Evolutionary conservation across 2,797 vertebrate species (phyloP), one percentile per base, ranked within the genome.

Genomic region (Hydrocynus forskahlii): DNA sequence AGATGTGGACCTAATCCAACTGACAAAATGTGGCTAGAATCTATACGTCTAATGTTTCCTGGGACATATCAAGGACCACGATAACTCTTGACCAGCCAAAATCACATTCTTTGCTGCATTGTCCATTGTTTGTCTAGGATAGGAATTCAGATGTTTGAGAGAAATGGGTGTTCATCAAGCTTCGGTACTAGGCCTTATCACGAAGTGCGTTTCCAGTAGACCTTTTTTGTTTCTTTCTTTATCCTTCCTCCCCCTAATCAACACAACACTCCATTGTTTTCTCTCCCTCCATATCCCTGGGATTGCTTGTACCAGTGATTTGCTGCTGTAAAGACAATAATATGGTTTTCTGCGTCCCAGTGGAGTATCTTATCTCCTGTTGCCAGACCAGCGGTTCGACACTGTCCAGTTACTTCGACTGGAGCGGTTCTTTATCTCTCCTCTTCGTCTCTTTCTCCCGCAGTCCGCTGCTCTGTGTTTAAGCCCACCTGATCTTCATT

Each of bases 161-260:
- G 16, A 23, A 85, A 14, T 81, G 81, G 57, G 83, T 87, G 89
- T 88, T 91, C 85, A 91, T 68, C 82, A 60, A 78, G 81, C 90
- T 88, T 89, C 86, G 83, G 50, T 59, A 2, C 76, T 74, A 35
- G 48, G 62, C 50, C 81, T 62, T 23, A 13, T 54, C 55, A 0
- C 67, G 17, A 12, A 25, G 59, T 59, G 55, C 5, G 17, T n/a
- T 0, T 21, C 29, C 19, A 59, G 0, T 9, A 21, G 7, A 59
- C 5, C 6, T 5, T 2, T 5, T 8, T 16, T n/a, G 0, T 60
- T 21, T n/a, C 9, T 21, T n/a, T 59, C 17, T n/a, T 59, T 10
- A 5, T 16, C 50, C 50, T 5, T 52, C n/a, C n/a, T n/a, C n/a
- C n/a, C n/a, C 50, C 2, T 2, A 52, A 52, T 52, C 9, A 12